A percentile compares a stretch with the other conserved stretches of the same genome.
Evolutionary conservation across 2,113 vertebrate species (phyloP).

Genomic region (Tetrax tetrax): DNA sequence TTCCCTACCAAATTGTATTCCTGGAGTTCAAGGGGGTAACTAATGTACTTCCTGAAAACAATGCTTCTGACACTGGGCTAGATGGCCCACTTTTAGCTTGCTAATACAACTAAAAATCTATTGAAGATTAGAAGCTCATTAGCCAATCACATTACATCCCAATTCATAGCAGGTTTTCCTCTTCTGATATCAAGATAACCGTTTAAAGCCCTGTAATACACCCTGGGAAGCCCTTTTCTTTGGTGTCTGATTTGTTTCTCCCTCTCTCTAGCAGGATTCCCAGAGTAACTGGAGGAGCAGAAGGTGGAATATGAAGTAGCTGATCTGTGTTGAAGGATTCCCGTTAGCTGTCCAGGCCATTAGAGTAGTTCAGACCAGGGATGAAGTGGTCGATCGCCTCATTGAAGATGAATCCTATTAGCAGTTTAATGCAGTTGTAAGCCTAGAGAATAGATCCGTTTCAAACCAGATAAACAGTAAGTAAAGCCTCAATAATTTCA

Average conservation of each 20-base stretch:
- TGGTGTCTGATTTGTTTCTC: neutral
- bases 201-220: neutral
- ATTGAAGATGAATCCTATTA: conserved; percentile 39
- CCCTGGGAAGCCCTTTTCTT: neutral
- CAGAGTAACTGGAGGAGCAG: neutral
- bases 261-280: neutral
- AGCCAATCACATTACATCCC: neutral
- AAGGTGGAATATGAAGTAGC: neutral
- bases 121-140: neutral
- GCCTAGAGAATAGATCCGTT: conserved; percentile 35
- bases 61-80: neutral
- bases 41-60: neutral
- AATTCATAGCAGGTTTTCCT: neutral
- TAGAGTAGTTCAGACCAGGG: conserved; percentile 10
- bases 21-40: neutral
- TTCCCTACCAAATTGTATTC: neutral
- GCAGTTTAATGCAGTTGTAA: conserved; percentile 36
- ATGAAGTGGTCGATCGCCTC: conserved; percentile 2
- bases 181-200: neutral
- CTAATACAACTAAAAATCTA: neutral
- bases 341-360: neutral
- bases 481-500: conserved; percentile 31
- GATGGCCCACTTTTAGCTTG: neutral
- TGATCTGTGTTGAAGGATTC: neutral
- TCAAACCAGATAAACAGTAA: conserved; percentile 40